These are phyloP conservation scores for Sebastes itinus DNA, from an alignment of 2,797 vertebrate species.

Conservation along the genomic window DNA sequence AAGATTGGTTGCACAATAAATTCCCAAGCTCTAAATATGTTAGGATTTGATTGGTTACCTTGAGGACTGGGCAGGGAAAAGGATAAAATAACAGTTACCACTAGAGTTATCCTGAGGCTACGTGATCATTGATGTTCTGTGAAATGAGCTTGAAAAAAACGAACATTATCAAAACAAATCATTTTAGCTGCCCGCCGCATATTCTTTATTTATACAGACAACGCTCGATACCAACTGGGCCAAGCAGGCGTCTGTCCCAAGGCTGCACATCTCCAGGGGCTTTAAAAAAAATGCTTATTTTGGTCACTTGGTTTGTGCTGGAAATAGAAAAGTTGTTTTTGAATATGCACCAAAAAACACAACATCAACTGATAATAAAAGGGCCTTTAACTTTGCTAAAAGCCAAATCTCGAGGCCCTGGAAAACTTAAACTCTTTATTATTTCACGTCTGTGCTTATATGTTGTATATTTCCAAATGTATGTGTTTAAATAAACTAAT, in stretches of 20 bases:
- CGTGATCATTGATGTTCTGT: neutral
- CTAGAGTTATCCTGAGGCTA: neutral
- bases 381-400: neutral
- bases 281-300: too few species aligned
- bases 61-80: neutral
- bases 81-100: neutral
- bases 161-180: neutral
- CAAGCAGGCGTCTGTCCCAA: neutral
- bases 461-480: neutral
- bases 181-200: neutral
- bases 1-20: neutral
- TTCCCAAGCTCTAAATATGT: neutral
- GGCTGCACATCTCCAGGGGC: neutral
- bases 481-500: neutral
- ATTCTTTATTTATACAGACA: neutral
- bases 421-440: neutral
- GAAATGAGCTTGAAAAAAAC: neutral
- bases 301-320: neutral
- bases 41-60: neutral
- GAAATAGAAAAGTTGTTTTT: neutral
- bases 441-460: neutral
- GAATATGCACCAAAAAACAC: neutral
- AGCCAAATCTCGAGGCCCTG: neutral
- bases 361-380: neutral
- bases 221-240: neutral